These are phyloP conservation scores for Pagetopsis macropterus DNA, from an alignment of 2,797 vertebrate species.

Conservation along the genomic window DNA sequence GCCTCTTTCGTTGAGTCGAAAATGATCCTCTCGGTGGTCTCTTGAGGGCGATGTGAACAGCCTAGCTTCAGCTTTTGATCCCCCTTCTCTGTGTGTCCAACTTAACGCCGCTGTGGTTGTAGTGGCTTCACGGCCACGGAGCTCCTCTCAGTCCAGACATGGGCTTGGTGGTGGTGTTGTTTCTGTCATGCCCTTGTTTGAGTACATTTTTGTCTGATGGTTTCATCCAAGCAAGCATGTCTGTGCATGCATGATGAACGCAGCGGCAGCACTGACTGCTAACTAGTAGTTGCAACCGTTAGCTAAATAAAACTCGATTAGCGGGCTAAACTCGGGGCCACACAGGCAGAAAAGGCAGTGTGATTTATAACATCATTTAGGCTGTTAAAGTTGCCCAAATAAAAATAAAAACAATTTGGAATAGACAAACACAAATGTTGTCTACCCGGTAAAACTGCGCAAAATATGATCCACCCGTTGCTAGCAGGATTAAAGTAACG, in stretches of 20 bases:
- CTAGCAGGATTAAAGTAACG: slow-evolving; percentile 6
- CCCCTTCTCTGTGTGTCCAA: slow-evolving; percentile 16
- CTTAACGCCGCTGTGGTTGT: slow-evolving; percentile 50
- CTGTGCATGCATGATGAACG: slow-evolving; percentile 61
- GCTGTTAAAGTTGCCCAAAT: neutral
- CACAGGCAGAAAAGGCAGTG: slow-evolving; percentile 15
- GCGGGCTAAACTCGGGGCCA: slow-evolving; percentile 44
- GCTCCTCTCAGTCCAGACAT: slow-evolving; percentile 73
- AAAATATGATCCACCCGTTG: slow-evolving; percentile 1
- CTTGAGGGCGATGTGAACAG: slow-evolving; percentile 44
- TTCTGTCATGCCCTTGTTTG: slow-evolving; percentile 35
- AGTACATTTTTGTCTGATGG: slow-evolving; percentile 36
- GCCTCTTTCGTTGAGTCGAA: slow-evolving; percentile 31
- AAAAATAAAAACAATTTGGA: neutral
- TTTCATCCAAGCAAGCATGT: slow-evolving; percentile 61
- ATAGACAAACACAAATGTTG: neutral
- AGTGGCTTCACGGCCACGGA: slow-evolving; percentile 54
- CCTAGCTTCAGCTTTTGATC: slow-evolving; percentile 55
- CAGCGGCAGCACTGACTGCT: slow-evolving; percentile 20
- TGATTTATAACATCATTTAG: slow-evolving; percentile 11
- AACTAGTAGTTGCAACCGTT: slow-evolving; percentile 26
- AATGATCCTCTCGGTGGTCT: slow-evolving; percentile 56
- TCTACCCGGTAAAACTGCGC: slow-evolving; percentile 7
- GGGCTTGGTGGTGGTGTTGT: slow-evolving; percentile 19
- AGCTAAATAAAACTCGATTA: slow-evolving; percentile 62